phyloP scores from a whole-genome alignment of 2,888 invertebrate species.

The Lathronympha strigana region DNA sequence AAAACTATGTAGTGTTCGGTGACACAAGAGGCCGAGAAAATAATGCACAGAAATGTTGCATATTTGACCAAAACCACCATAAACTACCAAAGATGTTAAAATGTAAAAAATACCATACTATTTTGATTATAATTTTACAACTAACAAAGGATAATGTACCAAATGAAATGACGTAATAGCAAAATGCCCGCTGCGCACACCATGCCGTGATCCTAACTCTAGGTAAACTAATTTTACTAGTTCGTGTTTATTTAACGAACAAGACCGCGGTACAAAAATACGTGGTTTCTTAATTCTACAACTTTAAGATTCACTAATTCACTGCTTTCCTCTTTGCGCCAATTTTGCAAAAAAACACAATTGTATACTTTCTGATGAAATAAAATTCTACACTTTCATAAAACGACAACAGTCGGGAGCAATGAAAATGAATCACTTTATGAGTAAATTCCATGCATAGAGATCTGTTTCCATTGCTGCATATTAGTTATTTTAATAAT shows the following conservation, averaged over 20 bases:
- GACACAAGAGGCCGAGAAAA: background rate
- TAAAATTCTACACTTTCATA: background rate
- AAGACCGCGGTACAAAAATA: slow-evolving; percentile 39
- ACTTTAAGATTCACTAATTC: slow-evolving; percentile 20
- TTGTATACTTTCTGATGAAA: background rate
- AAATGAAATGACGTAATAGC: background rate
- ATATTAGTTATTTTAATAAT: slow-evolving; percentile 3
- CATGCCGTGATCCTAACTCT: slow-evolving; percentile 23
- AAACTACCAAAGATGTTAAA: background rate
- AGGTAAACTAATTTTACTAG: slow-evolving; percentile 34
- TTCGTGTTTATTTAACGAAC: slow-evolving; percentile 17
- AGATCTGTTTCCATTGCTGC: too few species aligned
- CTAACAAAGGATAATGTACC: background rate
- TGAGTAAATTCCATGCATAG: too few species aligned
- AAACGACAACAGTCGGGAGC: too few species aligned
- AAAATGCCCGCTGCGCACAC: slow-evolving; percentile 21
- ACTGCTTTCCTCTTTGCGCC: slow-evolving; percentile 6
- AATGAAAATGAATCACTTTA: too few species aligned
- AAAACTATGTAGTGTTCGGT: background rate
- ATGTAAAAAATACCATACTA: too few species aligned
- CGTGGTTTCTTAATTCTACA: slow-evolving; percentile 37
- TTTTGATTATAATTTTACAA: too few species aligned
- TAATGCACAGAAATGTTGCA: background rate
- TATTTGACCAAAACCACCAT: background rate
- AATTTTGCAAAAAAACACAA: slow-evolving; percentile 2